Base-by-base conservation (phyloP, 2,888 invertebrate species). In the Metacarcinus magister region DNA sequence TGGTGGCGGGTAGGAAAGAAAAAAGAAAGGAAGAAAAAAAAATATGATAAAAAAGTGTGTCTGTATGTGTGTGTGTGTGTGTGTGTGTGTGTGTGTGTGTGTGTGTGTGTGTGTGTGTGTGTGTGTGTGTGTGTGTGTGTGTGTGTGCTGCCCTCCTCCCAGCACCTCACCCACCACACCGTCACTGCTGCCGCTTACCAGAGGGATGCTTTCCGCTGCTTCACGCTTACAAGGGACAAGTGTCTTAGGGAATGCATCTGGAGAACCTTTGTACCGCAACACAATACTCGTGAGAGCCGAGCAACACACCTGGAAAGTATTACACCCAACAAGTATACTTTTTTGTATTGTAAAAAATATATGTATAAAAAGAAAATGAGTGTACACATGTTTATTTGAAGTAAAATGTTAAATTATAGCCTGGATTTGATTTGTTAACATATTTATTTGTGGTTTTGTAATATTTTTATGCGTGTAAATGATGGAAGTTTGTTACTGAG, bases 401-500 rank as follows among this genome's bases (percentile, higher is more conserved):
- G 10, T 3, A 75, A 28, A 5, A 75, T 75, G 8, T 2, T 4
- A 10, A 75, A 75, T 10, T 23, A 23, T 60, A 5, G 4, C n/a
- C n/a, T 28, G 75, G 28, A 28, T 28, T 8, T 28, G 28, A 75
- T 75, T 75, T 75, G 7, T n/a, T 75, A 10, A 28, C 2, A 28
- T 75, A 75, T 75, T 28, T 23, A n/a, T 23, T 75, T 75, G 1
- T 75, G 7, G 28, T 28, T 28, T 90, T 43, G 28, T 43, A n/a
- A 43, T 43, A 39, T 90, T 90, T 90, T 32, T 90, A 19, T 43
- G 0, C 10, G 28, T 75, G 75, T 75, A 75, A 75, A 75, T 75
- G 23, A 75, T 75, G 75, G 75, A 75, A 75, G 28, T 75, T 43
- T 90, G 90, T 23, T 75, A n/a, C 28, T 75, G n/a, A 75, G n/a